These are phyloP conservation scores for Scomber scombrus DNA, from an alignment of 2,113 vertebrate species.

Conservation along the genomic window DNA sequence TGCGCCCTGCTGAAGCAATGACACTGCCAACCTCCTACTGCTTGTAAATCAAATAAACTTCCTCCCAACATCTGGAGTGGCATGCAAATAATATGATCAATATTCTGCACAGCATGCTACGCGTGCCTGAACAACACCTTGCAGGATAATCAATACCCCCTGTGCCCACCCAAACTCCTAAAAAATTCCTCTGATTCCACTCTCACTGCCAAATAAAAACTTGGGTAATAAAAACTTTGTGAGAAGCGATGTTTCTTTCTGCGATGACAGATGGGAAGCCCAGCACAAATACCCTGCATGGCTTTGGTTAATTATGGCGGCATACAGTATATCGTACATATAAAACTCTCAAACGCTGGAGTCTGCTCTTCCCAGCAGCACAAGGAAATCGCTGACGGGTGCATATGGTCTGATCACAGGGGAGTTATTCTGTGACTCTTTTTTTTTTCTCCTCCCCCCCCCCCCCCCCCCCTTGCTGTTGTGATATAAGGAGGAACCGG, in stretches of 20 bases:
- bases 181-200: background rate
- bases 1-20: conserved; percentile 31
- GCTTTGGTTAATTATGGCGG: conserved; percentile 46
- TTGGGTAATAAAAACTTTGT: conserved; percentile 12
- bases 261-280: conserved; percentile 40
- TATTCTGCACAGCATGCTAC: conserved; percentile 50
- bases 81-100: conserved; percentile 66
- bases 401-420: conserved; percentile 49
- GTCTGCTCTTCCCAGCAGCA: conserved; percentile 17
- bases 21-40: conserved; percentile 34
- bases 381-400: conserved; percentile 40
- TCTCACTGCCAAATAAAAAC: conserved; percentile 35
- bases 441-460: conserved; percentile 11
- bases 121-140: conserved; percentile 39
- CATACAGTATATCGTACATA: conserved; percentile 42
- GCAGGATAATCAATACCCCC: conserved; percentile 37
- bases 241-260: conserved; percentile 20
- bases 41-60: conserved; percentile 63
- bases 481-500: conserved; percentile 7
- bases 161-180: background rate
- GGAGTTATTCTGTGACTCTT: conserved; percentile 18
- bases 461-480: background rate
- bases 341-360: conserved; percentile 42
- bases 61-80: conserved; percentile 61
- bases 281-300: background rate